A percentile compares a stretch with the other conserved stretches of the same genome.
phyloP scores from a whole-genome alignment of 2,113 vertebrate genomes.

The Neopipo cinnamomea region DNA sequence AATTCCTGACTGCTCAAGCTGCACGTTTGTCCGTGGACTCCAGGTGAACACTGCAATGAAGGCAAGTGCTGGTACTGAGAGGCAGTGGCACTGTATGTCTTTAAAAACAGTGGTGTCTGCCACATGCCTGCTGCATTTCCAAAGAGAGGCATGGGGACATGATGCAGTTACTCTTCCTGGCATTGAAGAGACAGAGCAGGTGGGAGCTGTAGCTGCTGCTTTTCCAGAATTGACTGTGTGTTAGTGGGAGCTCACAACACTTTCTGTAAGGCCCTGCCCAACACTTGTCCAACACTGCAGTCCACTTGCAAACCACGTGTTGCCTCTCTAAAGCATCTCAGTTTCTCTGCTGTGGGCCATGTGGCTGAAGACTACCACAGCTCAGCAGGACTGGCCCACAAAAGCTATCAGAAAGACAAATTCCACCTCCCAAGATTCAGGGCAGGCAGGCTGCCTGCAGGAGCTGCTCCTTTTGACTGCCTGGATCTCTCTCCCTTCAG shows the following conservation, averaged over 20 bases:
- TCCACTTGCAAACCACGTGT: not conserved
- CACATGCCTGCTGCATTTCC: not conserved
- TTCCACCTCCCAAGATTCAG: not conserved
- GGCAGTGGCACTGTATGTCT: not conserved
- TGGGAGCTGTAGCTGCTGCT: not conserved
- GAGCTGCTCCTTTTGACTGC: not conserved
- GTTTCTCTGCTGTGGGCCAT: not conserved
- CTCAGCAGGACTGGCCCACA: not conserved
- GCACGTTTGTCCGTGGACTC: not conserved
- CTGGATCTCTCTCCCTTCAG: not conserved
- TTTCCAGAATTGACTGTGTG: not conserved
- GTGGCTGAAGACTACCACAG: not conserved
- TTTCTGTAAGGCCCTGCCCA: rapidly evolving
- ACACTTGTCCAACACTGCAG: not conserved
- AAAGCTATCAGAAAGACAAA: not conserved
- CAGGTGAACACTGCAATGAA: not conserved
- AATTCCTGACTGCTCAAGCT: not conserved
- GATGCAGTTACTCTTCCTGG: not conserved
- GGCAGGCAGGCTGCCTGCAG: not conserved
- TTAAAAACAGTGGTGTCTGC: not conserved
- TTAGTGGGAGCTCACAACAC: not conserved
- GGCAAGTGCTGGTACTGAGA: not conserved
- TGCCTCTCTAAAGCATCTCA: not conserved
- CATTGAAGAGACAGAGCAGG: not conserved
- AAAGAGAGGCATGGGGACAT: not conserved